Percentiles rank a stretch among this genome's conserved stretches.
Evolutionary conservation across 2,797 vertebrate species (phyloP).

Genomic region (Anomalospiza imberbis): DNA sequence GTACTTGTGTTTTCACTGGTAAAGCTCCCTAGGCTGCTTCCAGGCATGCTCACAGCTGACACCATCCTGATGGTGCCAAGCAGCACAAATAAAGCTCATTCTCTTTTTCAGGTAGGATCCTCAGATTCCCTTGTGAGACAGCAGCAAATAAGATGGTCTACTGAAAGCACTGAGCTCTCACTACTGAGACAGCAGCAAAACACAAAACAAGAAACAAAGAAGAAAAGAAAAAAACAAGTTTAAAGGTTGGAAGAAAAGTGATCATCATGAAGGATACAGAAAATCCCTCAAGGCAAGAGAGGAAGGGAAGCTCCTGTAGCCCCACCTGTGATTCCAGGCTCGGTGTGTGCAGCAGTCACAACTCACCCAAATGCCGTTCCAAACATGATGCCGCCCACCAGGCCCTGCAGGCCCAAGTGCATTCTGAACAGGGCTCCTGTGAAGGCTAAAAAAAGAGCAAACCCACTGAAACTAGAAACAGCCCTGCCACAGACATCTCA

Average conservation of each 20-base stretch:
- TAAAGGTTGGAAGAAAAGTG: neutral
- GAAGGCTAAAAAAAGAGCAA: slow-evolving; percentile 74
- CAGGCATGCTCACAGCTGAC: neutral
- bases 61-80: neutral
- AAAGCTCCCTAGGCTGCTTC: neutral
- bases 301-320: neutral
- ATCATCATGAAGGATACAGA: neutral
- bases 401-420: slow-evolving; percentile 83
- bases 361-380: slow-evolving; percentile 87
- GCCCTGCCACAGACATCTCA: neutral
- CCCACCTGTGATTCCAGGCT: neutral
- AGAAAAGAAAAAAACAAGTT: neutral
- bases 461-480: neutral
- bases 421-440: slow-evolving; percentile 89
- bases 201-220: neutral
- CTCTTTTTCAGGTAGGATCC: neutral
- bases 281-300: neutral
- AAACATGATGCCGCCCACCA: slow-evolving; percentile 82
- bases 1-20: neutral
- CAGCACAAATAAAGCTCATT: neutral
- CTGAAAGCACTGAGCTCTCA: neutral
- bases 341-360: neutral
- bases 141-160: neutral
- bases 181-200: neutral
- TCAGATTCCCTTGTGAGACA: neutral